These are phyloP conservation scores for Ahaetulla prasina DNA, from an alignment of 2,113 vertebrate species.

Conservation along the genomic window DNA sequence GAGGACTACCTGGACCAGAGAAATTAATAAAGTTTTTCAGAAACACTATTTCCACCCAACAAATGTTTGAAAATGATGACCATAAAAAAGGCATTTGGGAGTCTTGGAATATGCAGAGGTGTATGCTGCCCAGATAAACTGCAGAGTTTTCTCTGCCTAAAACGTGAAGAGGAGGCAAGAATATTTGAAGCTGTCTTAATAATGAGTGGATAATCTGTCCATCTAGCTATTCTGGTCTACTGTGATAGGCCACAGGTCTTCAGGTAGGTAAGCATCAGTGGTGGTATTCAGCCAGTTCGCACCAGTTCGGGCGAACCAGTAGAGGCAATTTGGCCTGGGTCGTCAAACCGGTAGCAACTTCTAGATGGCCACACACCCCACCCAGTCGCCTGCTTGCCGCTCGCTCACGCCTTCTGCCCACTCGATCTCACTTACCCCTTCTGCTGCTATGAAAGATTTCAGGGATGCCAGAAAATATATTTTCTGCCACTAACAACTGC, in stretches of 20 bases:
- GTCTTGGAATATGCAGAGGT: not conserved
- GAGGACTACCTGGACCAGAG: not conserved
- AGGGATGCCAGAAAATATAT: not conserved
- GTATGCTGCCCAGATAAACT: not conserved
- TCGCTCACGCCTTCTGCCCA: rapidly evolving
- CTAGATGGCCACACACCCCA: too few relatives aligned
- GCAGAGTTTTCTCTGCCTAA: not conserved
- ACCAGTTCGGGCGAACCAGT: too few relatives aligned
- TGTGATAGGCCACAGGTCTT: not conserved
- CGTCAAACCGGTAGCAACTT: too few relatives aligned
- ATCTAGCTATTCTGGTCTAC: not conserved
- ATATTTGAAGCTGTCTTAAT: not conserved
- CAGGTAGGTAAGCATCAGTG: not conserved
- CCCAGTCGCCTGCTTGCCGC: too few relatives aligned
- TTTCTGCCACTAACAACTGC: too few relatives aligned
- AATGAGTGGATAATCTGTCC: not conserved
- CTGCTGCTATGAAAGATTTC: too few relatives aligned
- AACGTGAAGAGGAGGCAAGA: not conserved
- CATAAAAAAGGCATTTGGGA: not conserved
- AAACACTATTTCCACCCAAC: not conserved
- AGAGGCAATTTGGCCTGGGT: too few relatives aligned
- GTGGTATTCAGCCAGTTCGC: too few relatives aligned
- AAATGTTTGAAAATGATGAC: not conserved
- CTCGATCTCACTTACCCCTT: too few relatives aligned
- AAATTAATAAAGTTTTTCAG: not conserved